A percentile compares a stretch with the other conserved stretches of the same genome.
Conservation (phyloP, 2,797 vertebrate species). For the Acipenser transmontanus region DNA sequence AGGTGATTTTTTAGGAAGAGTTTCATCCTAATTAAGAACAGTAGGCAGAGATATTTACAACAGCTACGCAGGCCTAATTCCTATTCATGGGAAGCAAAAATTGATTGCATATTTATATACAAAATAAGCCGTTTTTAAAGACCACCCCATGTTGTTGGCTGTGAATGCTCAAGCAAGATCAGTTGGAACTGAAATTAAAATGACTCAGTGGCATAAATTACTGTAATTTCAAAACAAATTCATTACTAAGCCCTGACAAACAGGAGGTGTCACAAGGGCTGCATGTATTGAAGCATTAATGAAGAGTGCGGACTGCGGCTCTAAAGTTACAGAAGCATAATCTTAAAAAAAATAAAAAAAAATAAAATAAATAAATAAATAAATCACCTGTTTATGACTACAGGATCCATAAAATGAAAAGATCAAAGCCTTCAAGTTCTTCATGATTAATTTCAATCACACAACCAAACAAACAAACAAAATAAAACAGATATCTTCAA, state of each 20-base stretch:
- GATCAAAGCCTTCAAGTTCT: too few species aligned
- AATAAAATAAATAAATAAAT: too few species aligned
- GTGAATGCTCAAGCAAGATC: not conserved
- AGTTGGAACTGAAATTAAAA: conserved; percentile 15
- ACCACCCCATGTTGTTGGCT: not conserved
- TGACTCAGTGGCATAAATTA: conserved; percentile 42
- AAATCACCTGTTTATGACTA: too few species aligned
- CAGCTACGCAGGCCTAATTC: not conserved
- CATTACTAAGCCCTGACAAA: conserved; percentile 31
- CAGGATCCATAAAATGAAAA: too few species aligned
- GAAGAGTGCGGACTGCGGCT: too few species aligned
- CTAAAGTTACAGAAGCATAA: too few species aligned
- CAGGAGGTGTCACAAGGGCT: conserved; percentile 17
- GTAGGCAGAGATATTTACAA: not conserved
- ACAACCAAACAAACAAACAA: too few species aligned
- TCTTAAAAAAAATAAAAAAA: too few species aligned
- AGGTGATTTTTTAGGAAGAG: not conserved
- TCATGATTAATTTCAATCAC: too few species aligned
- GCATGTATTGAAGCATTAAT: too few species aligned
- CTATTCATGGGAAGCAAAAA: not conserved
- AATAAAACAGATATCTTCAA: too few species aligned
- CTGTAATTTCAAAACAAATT: conserved; percentile 40
- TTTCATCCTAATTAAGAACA: not conserved
- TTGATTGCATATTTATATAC: not conserved
- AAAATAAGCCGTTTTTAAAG: not conserved